phyloP scores from a whole-genome alignment of 2,113 vertebrate genomes.

The Sclerurus mexicanus region DNA sequence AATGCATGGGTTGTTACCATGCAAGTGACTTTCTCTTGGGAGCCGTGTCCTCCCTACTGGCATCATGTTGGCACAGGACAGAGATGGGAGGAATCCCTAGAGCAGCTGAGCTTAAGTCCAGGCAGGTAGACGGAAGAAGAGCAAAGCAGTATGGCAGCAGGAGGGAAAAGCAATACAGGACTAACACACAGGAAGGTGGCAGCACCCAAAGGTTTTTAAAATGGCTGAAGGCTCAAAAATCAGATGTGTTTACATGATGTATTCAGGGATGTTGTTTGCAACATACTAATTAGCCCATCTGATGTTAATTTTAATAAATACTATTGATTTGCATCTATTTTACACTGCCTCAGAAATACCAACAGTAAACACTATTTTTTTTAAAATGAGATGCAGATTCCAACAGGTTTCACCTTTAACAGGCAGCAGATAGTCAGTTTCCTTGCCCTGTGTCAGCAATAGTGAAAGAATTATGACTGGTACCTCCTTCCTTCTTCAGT shows the following conservation, averaged over 20 bases:
- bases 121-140: background rate
- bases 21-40: background rate
- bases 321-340: background rate
- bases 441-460: background rate
- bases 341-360: background rate
- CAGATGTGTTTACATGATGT: accelerated
- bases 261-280: background rate
- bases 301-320: background rate
- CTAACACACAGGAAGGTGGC: background rate
- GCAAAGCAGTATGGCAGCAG: background rate
- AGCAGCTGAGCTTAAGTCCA: too few species aligned
- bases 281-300: background rate
- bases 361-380: background rate
- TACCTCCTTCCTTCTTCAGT: background rate
- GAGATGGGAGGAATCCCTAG: background rate
- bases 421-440: background rate
- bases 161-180: background rate
- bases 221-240: background rate
- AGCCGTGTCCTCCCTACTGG: background rate
- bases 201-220: background rate
- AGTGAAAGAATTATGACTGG: background rate
- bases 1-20: background rate
- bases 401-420: background rate
- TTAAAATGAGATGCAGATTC: background rate
- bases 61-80: background rate